phyloP scores from a whole-genome alignment of 2,113 vertebrate species.

The Bambusicola thoracicus region DNA sequence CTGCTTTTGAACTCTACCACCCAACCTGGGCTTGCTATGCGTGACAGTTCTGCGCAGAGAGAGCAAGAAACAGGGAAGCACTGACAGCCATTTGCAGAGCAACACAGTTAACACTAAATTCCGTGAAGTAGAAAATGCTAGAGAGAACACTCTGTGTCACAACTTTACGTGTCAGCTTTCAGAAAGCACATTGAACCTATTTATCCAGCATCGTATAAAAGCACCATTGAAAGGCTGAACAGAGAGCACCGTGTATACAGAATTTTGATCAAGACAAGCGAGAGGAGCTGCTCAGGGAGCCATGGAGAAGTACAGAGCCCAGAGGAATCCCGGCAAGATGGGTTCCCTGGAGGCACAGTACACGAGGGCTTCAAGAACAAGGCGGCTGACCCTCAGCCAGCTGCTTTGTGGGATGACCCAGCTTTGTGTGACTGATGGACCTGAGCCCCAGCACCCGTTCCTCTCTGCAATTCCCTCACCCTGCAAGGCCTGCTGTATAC shows the following conservation, averaged over 20 bases:
- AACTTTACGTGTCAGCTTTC: background rate
- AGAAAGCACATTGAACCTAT: background rate
- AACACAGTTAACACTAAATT: background rate
- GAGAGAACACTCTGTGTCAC: background rate
- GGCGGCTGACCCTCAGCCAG: background rate
- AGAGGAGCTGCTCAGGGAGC: slow-evolving; percentile 15
- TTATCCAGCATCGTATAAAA: slow-evolving; percentile 56
- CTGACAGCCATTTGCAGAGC: background rate
- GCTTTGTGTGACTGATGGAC: background rate
- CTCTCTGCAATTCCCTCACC: background rate
- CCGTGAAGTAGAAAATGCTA: background rate
- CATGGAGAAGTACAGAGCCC: background rate
- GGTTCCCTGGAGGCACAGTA: slow-evolving; percentile 24
- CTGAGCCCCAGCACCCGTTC: background rate
- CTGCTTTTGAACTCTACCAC: background rate
- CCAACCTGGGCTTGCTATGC: background rate
- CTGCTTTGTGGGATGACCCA: background rate
- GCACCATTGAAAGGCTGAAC: slow-evolving; percentile 57
- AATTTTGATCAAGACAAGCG: background rate
- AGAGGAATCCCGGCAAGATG: slow-evolving; percentile 20
- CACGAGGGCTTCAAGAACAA: background rate
- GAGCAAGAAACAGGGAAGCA: background rate
- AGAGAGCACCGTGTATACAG: background rate
- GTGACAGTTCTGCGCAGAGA: accelerated
- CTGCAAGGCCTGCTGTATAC: background rate